Evolutionary conservation across 2,113 vertebrate genomes (phyloP).

Genomic region (Tringa solitaria): DNA sequence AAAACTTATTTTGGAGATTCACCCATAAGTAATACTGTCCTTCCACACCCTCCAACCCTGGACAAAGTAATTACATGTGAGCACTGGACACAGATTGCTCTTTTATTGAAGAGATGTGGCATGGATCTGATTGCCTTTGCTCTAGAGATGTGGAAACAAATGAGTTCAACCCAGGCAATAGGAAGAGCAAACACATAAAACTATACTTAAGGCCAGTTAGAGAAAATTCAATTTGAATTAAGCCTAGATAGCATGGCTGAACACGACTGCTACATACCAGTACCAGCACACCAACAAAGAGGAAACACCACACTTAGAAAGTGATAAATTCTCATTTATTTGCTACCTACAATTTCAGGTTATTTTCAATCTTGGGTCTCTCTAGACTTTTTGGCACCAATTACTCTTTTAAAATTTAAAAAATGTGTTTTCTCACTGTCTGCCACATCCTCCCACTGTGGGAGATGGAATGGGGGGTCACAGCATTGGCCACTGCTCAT

Average conservation of each 20-base stretch:
- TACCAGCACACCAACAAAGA: not conserved
- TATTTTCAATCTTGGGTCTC: not conserved
- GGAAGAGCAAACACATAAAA: not conserved
- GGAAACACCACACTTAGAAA: not conserved
- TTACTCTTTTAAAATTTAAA: not conserved
- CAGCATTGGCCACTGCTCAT: fast-evolving
- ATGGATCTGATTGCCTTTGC: not conserved
- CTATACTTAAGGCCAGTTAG: not conserved
- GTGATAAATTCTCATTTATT: not conserved
- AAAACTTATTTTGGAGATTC: not conserved
- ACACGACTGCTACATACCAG: not conserved
- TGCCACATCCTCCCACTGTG: fast-evolving
- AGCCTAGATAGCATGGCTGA: not conserved
- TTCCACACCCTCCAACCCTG: not conserved
- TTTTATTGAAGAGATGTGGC: not conserved
- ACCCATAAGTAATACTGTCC: not conserved
- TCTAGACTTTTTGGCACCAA: not conserved
- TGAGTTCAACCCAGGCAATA: not conserved
- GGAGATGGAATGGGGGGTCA: not conserved
- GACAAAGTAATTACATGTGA: not conserved
- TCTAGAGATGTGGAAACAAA: not conserved
- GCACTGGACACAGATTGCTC: not conserved
- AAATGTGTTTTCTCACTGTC: not conserved
- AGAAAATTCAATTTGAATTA: not conserved
- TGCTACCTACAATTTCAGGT: no score